Evolutionary conservation across 2,888 invertebrate genomes (phyloP), one percentile per base, ranked within the genome.

Genomic region (Polymixis flavicincta): DNA sequence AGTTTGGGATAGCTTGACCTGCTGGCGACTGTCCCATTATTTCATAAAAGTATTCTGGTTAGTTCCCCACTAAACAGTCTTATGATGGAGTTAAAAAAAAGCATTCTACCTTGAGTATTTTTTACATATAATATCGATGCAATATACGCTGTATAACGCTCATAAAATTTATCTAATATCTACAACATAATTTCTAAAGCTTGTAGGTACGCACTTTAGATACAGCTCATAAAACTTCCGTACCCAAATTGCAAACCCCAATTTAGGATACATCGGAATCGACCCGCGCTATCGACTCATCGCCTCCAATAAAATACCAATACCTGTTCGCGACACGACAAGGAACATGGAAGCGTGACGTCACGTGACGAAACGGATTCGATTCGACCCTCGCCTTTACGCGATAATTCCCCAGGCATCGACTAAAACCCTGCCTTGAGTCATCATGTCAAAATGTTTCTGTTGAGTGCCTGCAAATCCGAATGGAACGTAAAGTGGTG

Each of bases 281-380:
- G 69, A 78, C 50, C 68, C 66, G 48, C 72, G 68, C 70, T 85
- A 74, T 80, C 78, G 74, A 72, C 71, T 87, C 86, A 85, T 85
- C 83, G 79, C 71, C 57, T 67, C 71, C 67, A 88, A 87, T 88
- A 88, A 88, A 88, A 88, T 80, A 74, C 74, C 86, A 78, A 85
- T 87, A 83, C 87, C 80, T 85, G 85, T 70, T 80, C 78, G 64
- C 80, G 79, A 87, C 78, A 83, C 76, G 80, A 84, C 71, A 82
- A 66, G 65, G 75, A 76, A 74, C 82, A 77, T 80, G 85, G 84
- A 82, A 83, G 74, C 74, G 65, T 76, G 72, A 68, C 76, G 80
- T 82, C 83, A 83, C 76, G 80, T 82, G 80, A 83, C 80, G 67
- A 71, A 77, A 61, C 72, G 74, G 61, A 80, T 85, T 85, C 85